These are phyloP conservation scores for Montipora efflorescens DNA, from an alignment of 64 coral and sea anemone genomes.

Conservation along the genomic window DNA sequence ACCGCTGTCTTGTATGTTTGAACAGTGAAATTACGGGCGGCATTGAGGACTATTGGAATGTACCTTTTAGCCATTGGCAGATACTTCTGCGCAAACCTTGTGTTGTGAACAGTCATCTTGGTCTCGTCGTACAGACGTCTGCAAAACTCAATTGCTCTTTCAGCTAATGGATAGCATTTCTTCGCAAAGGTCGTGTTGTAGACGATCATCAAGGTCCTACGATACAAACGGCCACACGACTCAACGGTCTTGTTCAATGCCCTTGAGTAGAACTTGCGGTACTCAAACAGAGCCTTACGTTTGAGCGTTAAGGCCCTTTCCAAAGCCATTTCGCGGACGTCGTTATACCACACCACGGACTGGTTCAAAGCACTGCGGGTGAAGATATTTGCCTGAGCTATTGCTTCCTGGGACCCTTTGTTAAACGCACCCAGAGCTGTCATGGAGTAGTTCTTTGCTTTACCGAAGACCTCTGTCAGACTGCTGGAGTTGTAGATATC, in stretches of 20 bases:
- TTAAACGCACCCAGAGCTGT: conserved; percentile 53
- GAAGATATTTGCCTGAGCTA: conserved; percentile 34
- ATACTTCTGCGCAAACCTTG: background rate
- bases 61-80: conserved; percentile 18
- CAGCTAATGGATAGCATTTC: background rate
- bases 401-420: conserved; percentile 63
- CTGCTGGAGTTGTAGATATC: conserved; percentile 81
- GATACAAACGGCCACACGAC: background rate
- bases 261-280: conserved; percentile 2
- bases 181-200: conserved; percentile 14
- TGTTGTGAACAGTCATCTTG: conserved; percentile 9
- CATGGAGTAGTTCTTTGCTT: conserved; percentile 33
- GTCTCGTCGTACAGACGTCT: conserved; percentile 34
- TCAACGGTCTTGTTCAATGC: conserved; percentile 39
- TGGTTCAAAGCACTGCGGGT: conserved; percentile 54
- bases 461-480: conserved; percentile 55
- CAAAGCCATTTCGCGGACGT: conserved; percentile 18
- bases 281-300: conserved; percentile 23
- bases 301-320: conserved; percentile 43
- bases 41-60: background rate
- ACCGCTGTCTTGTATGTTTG: background rate
- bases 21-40: conserved; percentile 41
- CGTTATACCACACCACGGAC: conserved; percentile 55
- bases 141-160: conserved; percentile 68
- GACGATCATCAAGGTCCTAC: background rate